Base-by-base conservation (phyloP, 2,888 invertebrate genomes). In the Troides oblongomaculatus region DNA sequence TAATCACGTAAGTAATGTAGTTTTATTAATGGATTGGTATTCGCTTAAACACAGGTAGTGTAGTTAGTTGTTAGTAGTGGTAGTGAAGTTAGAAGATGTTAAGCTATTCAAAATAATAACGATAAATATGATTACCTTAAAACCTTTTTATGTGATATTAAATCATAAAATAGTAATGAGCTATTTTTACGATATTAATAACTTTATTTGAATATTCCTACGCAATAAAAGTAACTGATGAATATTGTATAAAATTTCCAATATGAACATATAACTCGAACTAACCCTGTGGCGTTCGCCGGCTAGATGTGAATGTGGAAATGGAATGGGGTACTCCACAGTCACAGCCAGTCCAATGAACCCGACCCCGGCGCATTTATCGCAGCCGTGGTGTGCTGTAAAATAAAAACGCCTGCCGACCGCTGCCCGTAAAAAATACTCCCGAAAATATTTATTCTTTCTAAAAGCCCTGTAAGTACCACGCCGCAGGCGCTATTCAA, bases 311-410 rank as follows among this genome's bases (percentile, higher is more conserved):
- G 64, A 56, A 60, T 39, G 39, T 39, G 39, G 39, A 39, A 39
- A 10, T 64, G 64, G 68, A 61, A 63, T 64, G 68, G 64, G 64
- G 56, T 59, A 43, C 68, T 69, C 64, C 68, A 64, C 67, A 25
- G 62, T 57, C 58, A 46, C 53, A 50, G 60, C 60, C 59, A 53
- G 68, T 69, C 60, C 64, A 69, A 59, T 69, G 68, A 69, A 64
- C 68, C 30, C 68, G 64, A 60, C 72, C 68, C 78, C 74, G 71
- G 73, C 84, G 81, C 86, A 88, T 89, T 90, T 90, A 90, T 90
- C 87, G 84, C 82, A 83, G 87, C 89, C 87, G 89, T 90, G 89
- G 91, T 87, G 88, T 82, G 90, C 89, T 90, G 90, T 91, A 91
- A 90, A 91, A 90, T 84, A 86, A 84, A 84, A 86, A 82, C 82